These are phyloP conservation scores for Aleadryas rufinucha DNA, from an alignment of 2,113 vertebrate genomes.

Conservation along the genomic window DNA sequence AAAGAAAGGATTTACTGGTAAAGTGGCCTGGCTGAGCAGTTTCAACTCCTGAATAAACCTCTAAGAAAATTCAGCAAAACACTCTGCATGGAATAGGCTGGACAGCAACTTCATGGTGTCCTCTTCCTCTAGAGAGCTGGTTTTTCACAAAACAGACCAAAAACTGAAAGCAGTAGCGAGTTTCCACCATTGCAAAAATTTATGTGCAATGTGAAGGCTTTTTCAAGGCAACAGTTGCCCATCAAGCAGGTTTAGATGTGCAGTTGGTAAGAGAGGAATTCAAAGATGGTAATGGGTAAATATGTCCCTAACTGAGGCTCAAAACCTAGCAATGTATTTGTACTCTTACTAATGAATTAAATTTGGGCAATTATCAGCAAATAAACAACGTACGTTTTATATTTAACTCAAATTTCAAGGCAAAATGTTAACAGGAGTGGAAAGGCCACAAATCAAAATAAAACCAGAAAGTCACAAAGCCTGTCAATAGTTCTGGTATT, in stretches of 20 bases:
- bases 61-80: background rate
- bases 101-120: background rate
- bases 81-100: background rate
- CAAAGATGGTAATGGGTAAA: background rate
- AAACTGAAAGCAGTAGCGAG: background rate
- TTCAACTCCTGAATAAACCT: background rate
- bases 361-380: background rate
- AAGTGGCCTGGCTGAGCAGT: background rate
- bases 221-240: background rate
- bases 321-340: background rate
- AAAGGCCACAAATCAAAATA: background rate
- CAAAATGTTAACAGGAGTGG: background rate
- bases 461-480: background rate
- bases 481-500: background rate
- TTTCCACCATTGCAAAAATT: background rate
- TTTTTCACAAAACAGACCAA: background rate
- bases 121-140: background rate
- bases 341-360: background rate
- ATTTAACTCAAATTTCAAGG: background rate
- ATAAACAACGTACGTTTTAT: accelerated
- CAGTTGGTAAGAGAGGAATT: background rate
- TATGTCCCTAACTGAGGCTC: too few relatives aligned
- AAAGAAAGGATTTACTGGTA: background rate
- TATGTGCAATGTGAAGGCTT: background rate
- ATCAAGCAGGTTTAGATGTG: background rate